Evolutionary conservation across 2,888 invertebrate genomes (phyloP).

Genomic region (Pristionchus arcanus): DNA sequence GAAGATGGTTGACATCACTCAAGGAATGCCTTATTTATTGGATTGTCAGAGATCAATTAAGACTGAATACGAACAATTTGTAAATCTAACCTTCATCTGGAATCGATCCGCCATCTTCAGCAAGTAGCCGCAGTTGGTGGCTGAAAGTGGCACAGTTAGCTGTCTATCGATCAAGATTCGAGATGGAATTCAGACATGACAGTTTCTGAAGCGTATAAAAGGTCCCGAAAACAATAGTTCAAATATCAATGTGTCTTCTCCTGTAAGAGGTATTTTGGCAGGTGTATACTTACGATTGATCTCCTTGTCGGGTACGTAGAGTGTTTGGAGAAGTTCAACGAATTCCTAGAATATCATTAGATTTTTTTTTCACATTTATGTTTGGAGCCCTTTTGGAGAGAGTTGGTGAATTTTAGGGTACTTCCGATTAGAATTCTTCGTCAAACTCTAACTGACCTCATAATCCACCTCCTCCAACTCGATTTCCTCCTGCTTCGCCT

Average conservation of each 20-base stretch:
- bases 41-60: neutral
- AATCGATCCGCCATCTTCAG: neutral
- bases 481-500: neutral
- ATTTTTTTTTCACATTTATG: neutral
- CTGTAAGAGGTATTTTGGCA: no score
- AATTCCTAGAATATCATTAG: neutral
- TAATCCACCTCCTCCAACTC: neutral
- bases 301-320: neutral
- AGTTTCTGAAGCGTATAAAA: no score
- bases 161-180: no score
- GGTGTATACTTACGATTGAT: neutral
- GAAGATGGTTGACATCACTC: neutral
- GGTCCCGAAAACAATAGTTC: no score
- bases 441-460: neutral
- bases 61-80: neutral
- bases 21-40: no score
- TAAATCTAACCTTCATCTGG: neutral
- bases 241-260: no score
- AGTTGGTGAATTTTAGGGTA: neutral
- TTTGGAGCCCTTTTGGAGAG: neutral
- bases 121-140: neutral
- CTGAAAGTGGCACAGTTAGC: no score
- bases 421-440: neutral
- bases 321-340: neutral
- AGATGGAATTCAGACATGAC: no score